Evolutionary conservation across 2,888 invertebrate species (phyloP).

Genomic region (Pristionchus entomophagus): DNA sequence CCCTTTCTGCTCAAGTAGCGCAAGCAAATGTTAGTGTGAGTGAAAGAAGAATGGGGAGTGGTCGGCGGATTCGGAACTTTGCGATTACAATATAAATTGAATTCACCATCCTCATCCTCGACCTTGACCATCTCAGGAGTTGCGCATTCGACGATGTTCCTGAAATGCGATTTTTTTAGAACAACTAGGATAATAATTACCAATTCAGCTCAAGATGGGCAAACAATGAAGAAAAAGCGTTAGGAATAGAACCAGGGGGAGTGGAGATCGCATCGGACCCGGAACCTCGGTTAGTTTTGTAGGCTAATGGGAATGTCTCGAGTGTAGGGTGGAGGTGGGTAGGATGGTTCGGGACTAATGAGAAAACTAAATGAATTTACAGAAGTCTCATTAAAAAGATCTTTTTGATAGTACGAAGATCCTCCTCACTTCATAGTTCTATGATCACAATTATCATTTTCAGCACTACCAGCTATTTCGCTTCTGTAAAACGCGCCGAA

Average conservation of each 20-base stretch:
- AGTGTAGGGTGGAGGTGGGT: neutral
- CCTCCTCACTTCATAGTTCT: no score
- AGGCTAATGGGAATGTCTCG: neutral
- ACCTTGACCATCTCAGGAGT: constrained; percentile 14
- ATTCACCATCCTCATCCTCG: constrained; percentile 1
- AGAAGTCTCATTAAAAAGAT: no score
- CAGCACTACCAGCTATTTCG: neutral
- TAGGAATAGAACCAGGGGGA: neutral
- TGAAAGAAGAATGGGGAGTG: neutral
- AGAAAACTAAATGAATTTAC: no score
- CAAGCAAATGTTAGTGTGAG: constrained; percentile 5
- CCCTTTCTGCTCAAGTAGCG: constrained; percentile 1
- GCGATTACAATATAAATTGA: neutral
- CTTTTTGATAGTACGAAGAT: no score
- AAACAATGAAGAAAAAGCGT: neutral
- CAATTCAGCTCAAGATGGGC: no score
- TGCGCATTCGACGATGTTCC: neutral
- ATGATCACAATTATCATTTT: neutral
- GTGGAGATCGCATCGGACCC: neutral
- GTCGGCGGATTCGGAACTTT: neutral
- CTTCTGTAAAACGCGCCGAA: neutral
- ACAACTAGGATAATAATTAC: no score
- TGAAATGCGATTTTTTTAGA: neutral
- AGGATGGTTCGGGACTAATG: neutral
- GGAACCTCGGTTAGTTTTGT: neutral